A percentile compares a stretch with the other conserved stretches of the same genome.
phyloP scores from a whole-genome alignment of 2,888 invertebrate species.

The Luperina nickerlii region DNA sequence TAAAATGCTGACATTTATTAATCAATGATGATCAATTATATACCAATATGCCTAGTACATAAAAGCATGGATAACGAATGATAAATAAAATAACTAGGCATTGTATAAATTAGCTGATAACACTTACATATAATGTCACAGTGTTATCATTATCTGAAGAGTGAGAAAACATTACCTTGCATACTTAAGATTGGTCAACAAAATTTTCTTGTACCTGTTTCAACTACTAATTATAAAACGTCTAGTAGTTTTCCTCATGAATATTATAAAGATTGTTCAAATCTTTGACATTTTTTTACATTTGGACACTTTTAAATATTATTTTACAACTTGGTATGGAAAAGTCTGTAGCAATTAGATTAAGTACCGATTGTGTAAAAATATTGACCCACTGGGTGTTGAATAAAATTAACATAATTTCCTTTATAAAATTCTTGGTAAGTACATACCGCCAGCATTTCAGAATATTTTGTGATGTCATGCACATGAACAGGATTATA shows the following conservation, averaged over 20 bases:
- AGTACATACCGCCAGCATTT: background rate
- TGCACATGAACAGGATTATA: background rate
- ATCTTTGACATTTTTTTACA: background rate
- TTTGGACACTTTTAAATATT: background rate
- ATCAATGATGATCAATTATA: conserved; percentile 20
- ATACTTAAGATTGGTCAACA: conserved; percentile 1
- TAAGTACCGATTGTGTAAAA: background rate
- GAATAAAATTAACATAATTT: conserved; percentile 35
- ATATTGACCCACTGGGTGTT: conserved; percentile 6
- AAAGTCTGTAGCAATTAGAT: background rate
- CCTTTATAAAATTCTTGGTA: background rate
- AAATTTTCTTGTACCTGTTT: conserved; percentile 2
- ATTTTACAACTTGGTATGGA: background rate
- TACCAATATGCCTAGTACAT: conserved; percentile 17
- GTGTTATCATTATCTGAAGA: conserved; percentile 23
- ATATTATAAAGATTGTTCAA: background rate
- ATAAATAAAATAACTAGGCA: conserved; percentile 28
- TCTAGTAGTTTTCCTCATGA: background rate
- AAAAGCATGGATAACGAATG: conserved; percentile 12
- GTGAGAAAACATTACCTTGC: conserved; percentile 2
- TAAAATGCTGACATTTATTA: background rate
- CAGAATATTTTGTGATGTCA: conserved; percentile 22
- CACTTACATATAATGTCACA: background rate
- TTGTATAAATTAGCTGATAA: conserved; percentile 51
- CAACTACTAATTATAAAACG: background rate